A percentile compares a stretch with the other conserved stretches of the same genome.
These are phyloP conservation scores for Motacilla alba DNA, from an alignment of 2,113 vertebrate genomes.

Conservation along the genomic window DNA sequence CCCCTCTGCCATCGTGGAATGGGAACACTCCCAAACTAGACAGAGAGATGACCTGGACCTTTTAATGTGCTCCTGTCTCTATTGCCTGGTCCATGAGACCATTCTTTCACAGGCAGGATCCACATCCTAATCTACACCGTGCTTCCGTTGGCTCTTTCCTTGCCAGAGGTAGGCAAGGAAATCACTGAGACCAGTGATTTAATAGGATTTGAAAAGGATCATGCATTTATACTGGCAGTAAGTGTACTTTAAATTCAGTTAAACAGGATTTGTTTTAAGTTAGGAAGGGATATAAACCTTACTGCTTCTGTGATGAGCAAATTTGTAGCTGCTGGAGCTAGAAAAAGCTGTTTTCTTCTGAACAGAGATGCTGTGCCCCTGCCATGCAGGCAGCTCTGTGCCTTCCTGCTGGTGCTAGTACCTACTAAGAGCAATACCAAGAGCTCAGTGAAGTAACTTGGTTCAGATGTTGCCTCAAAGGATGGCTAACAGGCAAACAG, in stretches of 20 bases:
- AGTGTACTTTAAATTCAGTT: slow-evolving; percentile 26
- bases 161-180: background rate
- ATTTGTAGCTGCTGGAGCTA: background rate
- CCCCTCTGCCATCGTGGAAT: background rate
- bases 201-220: slow-evolving; percentile 41
- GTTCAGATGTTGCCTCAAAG: background rate
- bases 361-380: accelerated
- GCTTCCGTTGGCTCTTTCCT: background rate
- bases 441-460: background rate
- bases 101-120: background rate
- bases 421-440: background rate
- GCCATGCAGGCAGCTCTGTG: background rate
- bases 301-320: background rate
- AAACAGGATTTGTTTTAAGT: slow-evolving; percentile 32
- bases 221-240: background rate
- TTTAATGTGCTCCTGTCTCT: background rate
- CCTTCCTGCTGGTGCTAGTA: background rate
- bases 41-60: background rate
- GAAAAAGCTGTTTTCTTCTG: background rate
- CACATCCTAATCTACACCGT: background rate
- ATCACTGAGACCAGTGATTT: background rate
- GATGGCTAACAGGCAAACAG: background rate
- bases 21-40: background rate
- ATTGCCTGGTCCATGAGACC: background rate
- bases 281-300: slow-evolving; percentile 11